phyloP scores from a whole-genome alignment of 2,888 invertebrate species.

The Ormyrus nitidulus region DNA sequence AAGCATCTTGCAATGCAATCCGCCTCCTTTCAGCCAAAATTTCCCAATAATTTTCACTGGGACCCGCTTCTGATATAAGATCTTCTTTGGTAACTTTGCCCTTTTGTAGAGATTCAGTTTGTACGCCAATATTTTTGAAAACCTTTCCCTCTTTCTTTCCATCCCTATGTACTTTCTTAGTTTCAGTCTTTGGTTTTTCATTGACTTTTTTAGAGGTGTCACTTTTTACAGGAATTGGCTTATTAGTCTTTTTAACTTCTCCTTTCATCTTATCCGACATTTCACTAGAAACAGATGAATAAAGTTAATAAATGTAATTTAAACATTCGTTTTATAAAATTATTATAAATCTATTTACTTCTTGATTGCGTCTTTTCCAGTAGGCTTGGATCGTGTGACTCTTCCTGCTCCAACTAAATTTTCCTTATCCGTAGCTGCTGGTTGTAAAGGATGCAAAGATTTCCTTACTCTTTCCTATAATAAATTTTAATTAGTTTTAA shows the following conservation, averaged over 20 bases:
- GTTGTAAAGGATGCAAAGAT: constrained; percentile 86
- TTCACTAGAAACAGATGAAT: constrained; percentile 56
- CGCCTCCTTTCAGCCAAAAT: constrained; percentile 85
- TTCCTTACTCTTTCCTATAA: constrained; percentile 75
- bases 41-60: constrained; percentile 87
- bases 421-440: constrained; percentile 84
- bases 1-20: constrained; percentile 83
- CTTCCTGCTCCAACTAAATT: constrained; percentile 83
- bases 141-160: constrained; percentile 40
- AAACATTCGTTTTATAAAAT: neutral
- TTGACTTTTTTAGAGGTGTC: constrained; percentile 45
- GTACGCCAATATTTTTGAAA: constrained; percentile 78
- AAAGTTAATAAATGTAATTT: neutral
- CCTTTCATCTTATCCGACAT: constrained; percentile 56
- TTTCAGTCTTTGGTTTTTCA: constrained; percentile 48
- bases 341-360: constrained; percentile 41
- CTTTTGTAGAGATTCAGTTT: constrained; percentile 77
- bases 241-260: constrained; percentile 47
- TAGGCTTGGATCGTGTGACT: constrained; percentile 55
- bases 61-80: constrained; percentile 82
- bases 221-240: constrained; percentile 40
- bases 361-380: constrained; percentile 51
- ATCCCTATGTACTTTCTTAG: constrained; percentile 46
- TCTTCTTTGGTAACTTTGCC: constrained; percentile 81
- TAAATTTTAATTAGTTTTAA: constrained; percentile 1